Evolutionary conservation across 2,888 invertebrate genomes (phyloP), one percentile per base, ranked within the genome.

Genomic region (Melinaea marsaeus): DNA sequence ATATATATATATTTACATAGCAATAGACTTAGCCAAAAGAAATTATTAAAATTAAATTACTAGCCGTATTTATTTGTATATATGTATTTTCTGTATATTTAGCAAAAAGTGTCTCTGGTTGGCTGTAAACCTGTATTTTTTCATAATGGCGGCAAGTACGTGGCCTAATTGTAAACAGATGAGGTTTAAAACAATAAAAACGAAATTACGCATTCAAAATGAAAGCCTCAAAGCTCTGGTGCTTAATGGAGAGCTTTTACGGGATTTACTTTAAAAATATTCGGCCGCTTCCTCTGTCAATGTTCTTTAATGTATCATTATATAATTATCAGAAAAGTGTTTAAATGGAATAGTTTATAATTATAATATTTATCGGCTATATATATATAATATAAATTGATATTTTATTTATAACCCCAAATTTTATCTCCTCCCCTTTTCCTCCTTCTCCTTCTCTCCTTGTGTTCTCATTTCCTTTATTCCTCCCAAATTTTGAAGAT

Each of bases 161-260:
- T 47, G 58, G 62, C 45, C 65, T 68, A 68, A 68, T 63, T 63
- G 65, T 63, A 61, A 65, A 51, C 58, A 65, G 57, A 68, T 68
- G 67, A 63, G 59, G 67, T 65, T 61, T 42, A 47, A 56, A 60
- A 68, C 63, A 65, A 68, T 65, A 63, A 68, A 65, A 65, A 60
- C 60, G 48, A 54, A 60, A 68, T 65, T 65, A 65, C 63, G 63
- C 55, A 65, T 65, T 65, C 63, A 57, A 63, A 68, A 65, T 65
- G 61, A 66, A 65, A 48, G 57, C 61, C 60, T 61, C 51, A 32
- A 57, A 58, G 56, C 61, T 60, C 54, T 51, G 51, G 32, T 51
- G 58, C 55, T 61, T 65, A 65, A 67, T 65, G 61, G 65, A 51
- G 51, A 22, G 63, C 61, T 60, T 61, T 63, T 48, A 60, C 61